phyloP scores from a whole-genome alignment of 2,888 invertebrate genomes.

The Blera fallax region DNA sequence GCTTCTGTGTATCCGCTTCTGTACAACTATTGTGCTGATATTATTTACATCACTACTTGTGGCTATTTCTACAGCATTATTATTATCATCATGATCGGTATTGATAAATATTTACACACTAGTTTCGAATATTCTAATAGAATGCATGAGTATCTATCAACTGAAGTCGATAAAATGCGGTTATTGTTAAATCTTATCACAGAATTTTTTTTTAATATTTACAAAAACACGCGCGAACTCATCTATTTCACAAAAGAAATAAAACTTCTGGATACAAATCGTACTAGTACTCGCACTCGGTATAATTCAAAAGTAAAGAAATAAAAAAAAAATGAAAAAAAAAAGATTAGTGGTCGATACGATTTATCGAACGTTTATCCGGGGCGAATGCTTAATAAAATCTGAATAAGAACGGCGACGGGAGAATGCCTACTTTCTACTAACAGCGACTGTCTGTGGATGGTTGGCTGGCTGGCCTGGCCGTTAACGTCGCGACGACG shows the following conservation, averaged over 20 bases:
- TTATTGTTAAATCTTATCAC: constrained; percentile 51
- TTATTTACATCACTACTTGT: constrained; percentile 34
- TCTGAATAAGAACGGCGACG: constrained; percentile 44
- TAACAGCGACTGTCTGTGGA: constrained; percentile 8
- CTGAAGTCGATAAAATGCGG: constrained; percentile 16
- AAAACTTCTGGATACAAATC: background rate
- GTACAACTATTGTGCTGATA: constrained; percentile 35
- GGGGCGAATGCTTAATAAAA: constrained; percentile 64
- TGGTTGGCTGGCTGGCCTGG: too few species aligned
- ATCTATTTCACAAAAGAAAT: background rate
- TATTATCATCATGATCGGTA: constrained; percentile 58
- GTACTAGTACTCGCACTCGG: background rate
- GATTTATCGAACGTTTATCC: constrained; percentile 64
- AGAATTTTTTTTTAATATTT: constrained; percentile 7
- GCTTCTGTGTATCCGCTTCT: constrained; percentile 19
- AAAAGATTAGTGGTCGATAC: constrained; percentile 43
- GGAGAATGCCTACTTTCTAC: constrained; percentile 24
- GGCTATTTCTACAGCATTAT: constrained; percentile 43
- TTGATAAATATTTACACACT: constrained; percentile 63
- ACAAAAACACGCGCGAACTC: constrained; percentile 16
- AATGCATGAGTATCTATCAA: constrained; percentile 40
- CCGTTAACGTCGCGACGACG: constrained; percentile 31
- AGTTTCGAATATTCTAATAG: constrained; percentile 20
- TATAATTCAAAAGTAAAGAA: background rate
- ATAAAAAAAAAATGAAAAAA: background rate